Conservation (phyloP, 2,797 vertebrate genomes). For the Sebastes wilsoni region DNA sequence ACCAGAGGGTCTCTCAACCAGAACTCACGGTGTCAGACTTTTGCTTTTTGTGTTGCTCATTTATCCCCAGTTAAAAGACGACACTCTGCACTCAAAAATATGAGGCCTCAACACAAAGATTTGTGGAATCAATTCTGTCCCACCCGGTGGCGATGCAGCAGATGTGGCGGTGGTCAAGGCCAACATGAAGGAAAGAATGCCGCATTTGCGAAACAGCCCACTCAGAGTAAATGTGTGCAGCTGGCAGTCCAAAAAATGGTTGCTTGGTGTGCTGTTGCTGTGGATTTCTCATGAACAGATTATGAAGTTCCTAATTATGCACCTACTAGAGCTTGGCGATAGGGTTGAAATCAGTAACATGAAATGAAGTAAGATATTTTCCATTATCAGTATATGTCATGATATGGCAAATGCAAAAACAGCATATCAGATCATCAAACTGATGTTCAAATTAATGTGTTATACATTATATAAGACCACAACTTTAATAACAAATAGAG, state of each 20-base stretch:
- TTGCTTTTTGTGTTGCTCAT: constrained; percentile 22
- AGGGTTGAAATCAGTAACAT: not conserved
- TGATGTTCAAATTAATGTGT: not conserved
- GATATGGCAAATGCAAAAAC: not conserved
- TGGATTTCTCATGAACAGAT: not conserved
- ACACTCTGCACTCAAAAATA: not conserved
- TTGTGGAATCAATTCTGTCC: not conserved
- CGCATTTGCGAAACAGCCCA: not conserved
- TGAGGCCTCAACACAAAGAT: not conserved
- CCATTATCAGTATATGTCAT: not conserved
- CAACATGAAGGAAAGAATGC: not conserved
- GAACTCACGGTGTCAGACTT: not conserved
- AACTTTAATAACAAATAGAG: not conserved
- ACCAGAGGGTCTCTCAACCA: not conserved
- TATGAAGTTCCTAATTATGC: not conserved
- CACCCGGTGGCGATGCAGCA: not conserved
- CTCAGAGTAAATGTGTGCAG: not conserved
- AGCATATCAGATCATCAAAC: not conserved
- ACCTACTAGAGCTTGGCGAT: not conserved
- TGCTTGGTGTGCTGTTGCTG: not conserved
- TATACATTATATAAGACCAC: not conserved
- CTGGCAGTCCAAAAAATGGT: not conserved
- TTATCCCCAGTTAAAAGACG: not conserved
- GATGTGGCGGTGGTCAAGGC: constrained; percentile 8
- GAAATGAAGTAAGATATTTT: not conserved